Evolutionary conservation across 35 echinoderm and acorn worm genomes (phyloP), one percentile per base, ranked within the genome.

Genomic region (Apostichopus parvimensis): DNA sequence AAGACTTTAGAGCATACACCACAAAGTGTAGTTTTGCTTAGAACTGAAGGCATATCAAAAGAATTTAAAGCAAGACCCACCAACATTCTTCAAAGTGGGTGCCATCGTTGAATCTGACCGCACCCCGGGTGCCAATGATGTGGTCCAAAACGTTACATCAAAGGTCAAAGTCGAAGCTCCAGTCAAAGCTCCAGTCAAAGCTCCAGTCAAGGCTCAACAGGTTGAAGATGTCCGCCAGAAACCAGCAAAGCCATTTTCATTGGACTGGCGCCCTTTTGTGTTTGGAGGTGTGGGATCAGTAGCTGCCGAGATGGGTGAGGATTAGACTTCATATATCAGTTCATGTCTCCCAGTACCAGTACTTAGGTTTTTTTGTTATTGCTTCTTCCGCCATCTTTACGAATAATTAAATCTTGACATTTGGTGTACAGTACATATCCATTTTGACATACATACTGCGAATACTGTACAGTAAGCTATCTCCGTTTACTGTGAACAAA

Each of bases 181-280:
- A n/a, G n/a, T n/a, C 1, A 0, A 54, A 25, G 70, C 22, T 73
- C 18, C 72, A 9, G 20, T n/a, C 6, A 1, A 54, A 57, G 34
- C 26, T n/a, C 68, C 76, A 62, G 8, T 77, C 9, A 77, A 84
- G 1, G 56, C n/a, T 4, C 55, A 59, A 58, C 8, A 15, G 81
- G 11, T 9, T 11, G 1, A 59, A 1, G 56, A 84, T 58, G 81
- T 23, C 58, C 13, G 9, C 5, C 54, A 57, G 5, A 84, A 23
- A n/a, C 2, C 55, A 20, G 81, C 24, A 18, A 14, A 20, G 52
- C 14, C 23, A 12, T 21, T 64, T 54, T 70, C 59, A 5, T 22
- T 78, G 18, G 91, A 98, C 64, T 99, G 97, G 97, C 91, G 93
- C 65, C 97, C 97, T 8, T 99, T 99, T 93, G 93, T 99, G 25